Evolutionary conservation across 2,888 invertebrate genomes (phyloP).

Genomic region (Drosophila lutescens): DNA sequence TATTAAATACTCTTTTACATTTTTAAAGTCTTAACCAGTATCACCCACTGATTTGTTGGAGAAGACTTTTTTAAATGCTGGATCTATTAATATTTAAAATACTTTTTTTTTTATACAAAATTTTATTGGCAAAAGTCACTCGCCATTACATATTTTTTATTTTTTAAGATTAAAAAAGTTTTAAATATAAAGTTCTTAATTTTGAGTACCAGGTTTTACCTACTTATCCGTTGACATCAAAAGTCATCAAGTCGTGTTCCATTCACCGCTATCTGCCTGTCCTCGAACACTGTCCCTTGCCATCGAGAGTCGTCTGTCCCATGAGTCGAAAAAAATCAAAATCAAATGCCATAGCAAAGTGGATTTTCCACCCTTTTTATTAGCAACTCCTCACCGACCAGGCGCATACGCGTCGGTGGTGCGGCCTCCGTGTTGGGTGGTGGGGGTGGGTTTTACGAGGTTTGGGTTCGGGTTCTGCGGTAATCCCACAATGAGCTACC

Average conservation of each 20-base stretch:
- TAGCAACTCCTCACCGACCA: conserved; percentile 70
- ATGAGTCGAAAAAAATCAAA: conserved; percentile 70
- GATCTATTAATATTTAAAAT: no score
- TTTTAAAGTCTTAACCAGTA: no score
- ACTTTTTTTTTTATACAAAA: no score
- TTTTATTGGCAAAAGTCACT: no score
- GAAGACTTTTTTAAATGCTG: no score
- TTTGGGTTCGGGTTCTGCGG: conserved; percentile 38
- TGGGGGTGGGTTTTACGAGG: conserved; percentile 23
- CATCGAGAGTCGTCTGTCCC: conserved; percentile 24
- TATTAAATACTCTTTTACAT: background rate
- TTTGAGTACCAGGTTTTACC: background rate
- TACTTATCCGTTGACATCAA: conserved; percentile 72
- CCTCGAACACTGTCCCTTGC: conserved; percentile 3
- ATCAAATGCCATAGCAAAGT: conserved; percentile 82
- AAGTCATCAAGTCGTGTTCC: conserved; percentile 56
- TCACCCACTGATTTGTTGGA: no score
- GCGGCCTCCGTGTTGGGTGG: conserved; percentile 18
- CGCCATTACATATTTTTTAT: no score
- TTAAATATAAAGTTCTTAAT: background rate
- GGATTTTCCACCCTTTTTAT: conserved; percentile 82
- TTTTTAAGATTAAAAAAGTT: no score
- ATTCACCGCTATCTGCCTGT: conserved; percentile 36
- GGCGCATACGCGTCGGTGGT: conserved; percentile 44
- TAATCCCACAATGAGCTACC: conserved; percentile 82